phyloP scores from a whole-genome alignment of 2,113 vertebrate genomes.

The Addax nasomaculatus region DNA sequence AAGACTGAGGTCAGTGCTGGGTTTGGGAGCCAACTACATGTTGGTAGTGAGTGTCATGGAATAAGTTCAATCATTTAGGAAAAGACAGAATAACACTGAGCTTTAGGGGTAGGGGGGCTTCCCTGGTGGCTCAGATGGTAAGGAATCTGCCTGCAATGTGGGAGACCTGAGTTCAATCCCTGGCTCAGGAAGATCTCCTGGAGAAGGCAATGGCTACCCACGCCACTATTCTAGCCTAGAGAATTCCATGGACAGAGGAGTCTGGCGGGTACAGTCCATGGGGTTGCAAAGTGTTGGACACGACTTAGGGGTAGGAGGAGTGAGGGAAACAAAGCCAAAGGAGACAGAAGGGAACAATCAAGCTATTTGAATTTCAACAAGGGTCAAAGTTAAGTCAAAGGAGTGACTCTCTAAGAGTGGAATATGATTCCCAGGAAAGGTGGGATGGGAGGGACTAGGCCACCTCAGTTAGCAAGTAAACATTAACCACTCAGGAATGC shows the following conservation, averaged over 20 bases:
- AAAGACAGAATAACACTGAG: background rate
- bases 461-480: background rate
- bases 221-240: background rate
- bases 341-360: background rate
- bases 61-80: background rate
- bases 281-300: background rate
- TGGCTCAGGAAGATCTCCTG: background rate
- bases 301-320: fast-evolving
- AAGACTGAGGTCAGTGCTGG: background rate
- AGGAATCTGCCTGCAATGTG: background rate
- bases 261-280: background rate
- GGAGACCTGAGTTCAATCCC: background rate
- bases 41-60: background rate
- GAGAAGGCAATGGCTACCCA: background rate
- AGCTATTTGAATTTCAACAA: background rate
- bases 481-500: background rate
- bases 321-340: background rate
- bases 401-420: background rate
- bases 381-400: background rate
- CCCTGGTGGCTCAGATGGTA: background rate
- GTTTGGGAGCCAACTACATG: background rate
- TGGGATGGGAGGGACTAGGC: background rate
- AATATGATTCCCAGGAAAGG: background rate
- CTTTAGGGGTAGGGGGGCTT: background rate
- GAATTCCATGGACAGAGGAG: background rate